Conservation (phyloP, 2,888 invertebrate species). For the Pantelozetes paolii region DNA sequence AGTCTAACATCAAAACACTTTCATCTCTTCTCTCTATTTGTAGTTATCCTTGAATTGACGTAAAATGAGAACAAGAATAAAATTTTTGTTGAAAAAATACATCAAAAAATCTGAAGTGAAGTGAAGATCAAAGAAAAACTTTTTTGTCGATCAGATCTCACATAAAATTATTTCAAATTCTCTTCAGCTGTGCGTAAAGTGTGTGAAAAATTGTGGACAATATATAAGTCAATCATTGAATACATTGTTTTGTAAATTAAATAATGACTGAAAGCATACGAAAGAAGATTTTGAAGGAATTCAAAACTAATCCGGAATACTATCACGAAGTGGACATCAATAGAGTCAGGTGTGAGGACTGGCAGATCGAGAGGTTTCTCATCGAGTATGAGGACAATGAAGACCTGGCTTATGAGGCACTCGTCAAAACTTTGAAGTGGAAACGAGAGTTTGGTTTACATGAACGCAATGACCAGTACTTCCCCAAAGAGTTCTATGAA, state of each 20-base stretch:
- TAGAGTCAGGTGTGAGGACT: slow-evolving; percentile 37
- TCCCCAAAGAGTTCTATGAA: slow-evolving; percentile 39
- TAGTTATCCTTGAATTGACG: slow-evolving; percentile 22
- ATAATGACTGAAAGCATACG: slow-evolving; percentile 12
- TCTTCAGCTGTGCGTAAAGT: too few relatives aligned
- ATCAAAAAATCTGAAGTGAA: not conserved
- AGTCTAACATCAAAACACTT: not conserved
- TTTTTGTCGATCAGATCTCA: not conserved
- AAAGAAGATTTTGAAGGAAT: slow-evolving; percentile 16
- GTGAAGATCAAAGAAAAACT: not conserved
- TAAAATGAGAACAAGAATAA: not conserved
- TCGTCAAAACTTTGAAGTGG: slow-evolving; percentile 38
- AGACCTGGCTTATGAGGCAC: slow-evolving; percentile 32
- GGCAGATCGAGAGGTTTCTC: slow-evolving; percentile 24
- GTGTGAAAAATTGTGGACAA: too few relatives aligned
- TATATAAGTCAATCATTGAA: too few relatives aligned
- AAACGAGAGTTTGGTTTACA: slow-evolving; percentile 35
- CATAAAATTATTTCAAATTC: not conserved
- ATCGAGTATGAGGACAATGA: slow-evolving; percentile 22
- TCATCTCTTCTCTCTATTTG: not conserved
- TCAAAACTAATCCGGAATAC: not conserved
- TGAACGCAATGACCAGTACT: slow-evolving; percentile 22
- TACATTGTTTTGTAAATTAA: too few relatives aligned
- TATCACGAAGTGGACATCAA: slow-evolving; percentile 38
- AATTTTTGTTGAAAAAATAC: slow-evolving; percentile 2